These are phyloP conservation scores for Synanthedon tipuliformis DNA, from an alignment of 2,888 invertebrate genomes.

Conservation along the genomic window DNA sequence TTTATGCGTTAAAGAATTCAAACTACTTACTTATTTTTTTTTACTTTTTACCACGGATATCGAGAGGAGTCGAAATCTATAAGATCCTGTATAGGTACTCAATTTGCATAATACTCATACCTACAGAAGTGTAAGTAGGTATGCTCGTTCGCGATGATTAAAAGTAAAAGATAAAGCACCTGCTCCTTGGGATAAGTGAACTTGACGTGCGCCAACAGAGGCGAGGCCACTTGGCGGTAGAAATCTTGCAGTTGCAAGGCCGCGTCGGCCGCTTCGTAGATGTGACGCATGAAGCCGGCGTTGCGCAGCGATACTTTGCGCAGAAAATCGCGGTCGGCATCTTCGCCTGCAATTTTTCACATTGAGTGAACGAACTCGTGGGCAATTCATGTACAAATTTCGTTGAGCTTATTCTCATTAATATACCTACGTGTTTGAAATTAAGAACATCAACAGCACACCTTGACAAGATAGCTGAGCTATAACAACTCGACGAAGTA, in stretches of 20 bases:
- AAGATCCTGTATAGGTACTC: not conserved
- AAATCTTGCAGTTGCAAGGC: conserved; percentile 75
- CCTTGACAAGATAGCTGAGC: too few relatives aligned
- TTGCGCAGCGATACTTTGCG: conserved; percentile 75
- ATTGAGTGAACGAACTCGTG: too few relatives aligned
- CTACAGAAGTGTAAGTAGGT: not conserved
- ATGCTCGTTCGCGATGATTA: too few relatives aligned
- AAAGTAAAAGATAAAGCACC: conserved; percentile 22
- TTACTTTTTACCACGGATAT: too few relatives aligned
- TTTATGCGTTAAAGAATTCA: too few relatives aligned
- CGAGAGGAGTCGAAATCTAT: too few relatives aligned
- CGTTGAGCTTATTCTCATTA: too few relatives aligned
- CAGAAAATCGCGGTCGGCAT: conserved; percentile 75
- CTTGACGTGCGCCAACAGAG: conserved; percentile 73
- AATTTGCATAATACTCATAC: not conserved
- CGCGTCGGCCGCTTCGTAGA: conserved; percentile 79
- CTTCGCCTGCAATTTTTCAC: conserved; percentile 49
- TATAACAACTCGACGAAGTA: too few relatives aligned
- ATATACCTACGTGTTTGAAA: too few relatives aligned
- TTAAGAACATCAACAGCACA: too few relatives aligned
- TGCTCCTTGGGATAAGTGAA: conserved; percentile 73
- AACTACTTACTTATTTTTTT: too few relatives aligned
- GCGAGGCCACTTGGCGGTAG: conserved; percentile 77
- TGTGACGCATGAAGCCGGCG: conserved; percentile 75
- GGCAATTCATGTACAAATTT: too few relatives aligned